Evolutionary conservation across 2,113 vertebrate species (phyloP), one percentile per base, ranked within the genome.

Genomic region (Antennarius striatus): DNA sequence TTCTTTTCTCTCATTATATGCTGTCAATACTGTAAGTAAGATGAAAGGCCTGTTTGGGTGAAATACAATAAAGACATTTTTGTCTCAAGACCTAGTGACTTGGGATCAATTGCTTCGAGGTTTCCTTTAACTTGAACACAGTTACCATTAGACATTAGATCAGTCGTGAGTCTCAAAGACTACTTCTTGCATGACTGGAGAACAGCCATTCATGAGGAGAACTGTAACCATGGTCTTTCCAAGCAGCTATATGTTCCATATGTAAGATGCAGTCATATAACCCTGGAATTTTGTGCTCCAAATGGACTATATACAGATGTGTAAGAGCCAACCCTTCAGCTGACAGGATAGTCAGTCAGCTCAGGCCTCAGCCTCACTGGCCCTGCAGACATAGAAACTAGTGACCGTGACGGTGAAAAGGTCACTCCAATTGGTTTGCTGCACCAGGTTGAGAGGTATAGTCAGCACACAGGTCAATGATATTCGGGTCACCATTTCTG

Each of bases 31-130:
- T 56, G 63, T 83, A 82, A 81, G 77, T 79, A 88, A 88, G 87
- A 90, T 87, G 83, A 90, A 93, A 88, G 79, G 83, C 59, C 68
- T 86, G 67, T 88, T 86, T 84, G 86, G 82, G 71, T 81, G 81
- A 87, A 93, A 92, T 90, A 90, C 86, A 90, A 90, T 91, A 86
- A 89, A 90, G 87, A 83, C 83, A 86, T 88, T 86, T 87, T 79
- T 83, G 81, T 63, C 79, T 83, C 81, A 68, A 32, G 87, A 75
- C 71, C 17, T 42, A 42, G 66, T 59, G 70, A 32, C 67, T 56
- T 16, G 50, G 70, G 81, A 90, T 93, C 84, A 53, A 92, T 90
- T 77, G 32, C 66, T 13, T 40, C 75, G 81, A 87, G 76, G 77
- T 66, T 91, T 90, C 80, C 89, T 77, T 81, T 92, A 87, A 90